Evolutionary conservation across 2,797 vertebrate genomes (phyloP), one percentile per base, ranked within the genome.

Genomic region (Agapornis canus): DNA sequence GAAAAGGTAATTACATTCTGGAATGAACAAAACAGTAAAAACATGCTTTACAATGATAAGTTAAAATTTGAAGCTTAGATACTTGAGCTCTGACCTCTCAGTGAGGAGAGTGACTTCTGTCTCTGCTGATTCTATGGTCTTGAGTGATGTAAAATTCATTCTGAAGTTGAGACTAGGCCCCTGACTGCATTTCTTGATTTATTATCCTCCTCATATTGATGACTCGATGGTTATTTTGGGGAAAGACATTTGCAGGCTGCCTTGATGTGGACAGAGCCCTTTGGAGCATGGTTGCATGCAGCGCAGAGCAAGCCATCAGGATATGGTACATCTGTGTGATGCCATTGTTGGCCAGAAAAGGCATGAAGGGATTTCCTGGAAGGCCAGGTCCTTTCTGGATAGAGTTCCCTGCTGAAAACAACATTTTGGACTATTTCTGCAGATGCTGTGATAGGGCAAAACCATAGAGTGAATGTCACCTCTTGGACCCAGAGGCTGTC

Each of bases 241-340:
- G n/a, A 21, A 42, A 72, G 39, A 16, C 5, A 5, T 72, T 35
- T 59, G 39, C 14, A 71, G 49, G 18, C n/a, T 51, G 40, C 39
- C 21, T 21, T 13, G 40, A 13, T n/a, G 51, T 3, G 5, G 19
- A n/a, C 26, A 56, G 57, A 54, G 39, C 23, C 26, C 43, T 25
- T 43, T 42, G 48, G 39, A 45, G 11, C 21, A 22, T 0, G 5
- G 54, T 1, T 32, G 35, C 45, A 10, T 1, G 37, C 22, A 31
- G 43, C 51, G 40, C 0, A 1, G 47, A 22, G 48, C 0, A 2
- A 68, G 71, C 43, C 22, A 7, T 35, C 32, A 19, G 27, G 20
- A 1, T 14, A 14, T 1, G 0, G 25, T 19, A 23, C 0, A 0
- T 37, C 29, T 42, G 20, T n/a, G 23, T 2, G 3, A 11, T 20